These are phyloP conservation scores for Dreissena rostriformis DNA, from an alignment of 1,140 invertebrate species.

Conservation along the genomic window DNA sequence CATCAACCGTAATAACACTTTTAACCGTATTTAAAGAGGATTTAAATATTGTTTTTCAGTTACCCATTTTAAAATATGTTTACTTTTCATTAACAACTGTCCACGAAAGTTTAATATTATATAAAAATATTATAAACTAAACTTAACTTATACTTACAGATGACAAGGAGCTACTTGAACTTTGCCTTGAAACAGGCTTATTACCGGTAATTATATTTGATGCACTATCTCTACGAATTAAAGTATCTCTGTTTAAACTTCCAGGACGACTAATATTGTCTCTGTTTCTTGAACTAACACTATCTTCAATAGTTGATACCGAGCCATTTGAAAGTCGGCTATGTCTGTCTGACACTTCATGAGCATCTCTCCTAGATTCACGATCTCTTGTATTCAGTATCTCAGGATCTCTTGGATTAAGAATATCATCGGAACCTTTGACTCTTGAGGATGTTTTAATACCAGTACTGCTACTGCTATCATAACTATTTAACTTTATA, in stretches of 20 bases:
- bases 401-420: slow-evolving; percentile 14
- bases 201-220: too few relatives aligned
- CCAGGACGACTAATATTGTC: slow-evolving; percentile 25
- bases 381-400: slow-evolving; percentile 15
- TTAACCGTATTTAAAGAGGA: too few relatives aligned
- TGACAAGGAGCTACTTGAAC: slow-evolving; percentile 64
- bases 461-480: background rate
- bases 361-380: slow-evolving; percentile 41
- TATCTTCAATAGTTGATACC: slow-evolving; percentile 19
- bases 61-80: too few relatives aligned
- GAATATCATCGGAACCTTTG: slow-evolving; percentile 39
- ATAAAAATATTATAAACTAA: slow-evolving; percentile 24
- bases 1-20: too few relatives aligned
- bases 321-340: slow-evolving; percentile 36
- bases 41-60: too few relatives aligned
- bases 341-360: slow-evolving; percentile 29
- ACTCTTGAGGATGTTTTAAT: slow-evolving; percentile 33
- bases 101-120: background rate
- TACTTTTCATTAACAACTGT: too few relatives aligned
- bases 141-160: slow-evolving; percentile 13
- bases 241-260: slow-evolving; percentile 24
- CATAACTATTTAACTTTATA: slow-evolving; percentile 33
- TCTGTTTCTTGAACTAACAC: slow-evolving; percentile 20
- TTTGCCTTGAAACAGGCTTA: slow-evolving; percentile 57
- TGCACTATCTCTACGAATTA: too few relatives aligned